phyloP scores from a whole-genome alignment of 1,140 invertebrate genomes.

The Drosophila saltans region DNA sequence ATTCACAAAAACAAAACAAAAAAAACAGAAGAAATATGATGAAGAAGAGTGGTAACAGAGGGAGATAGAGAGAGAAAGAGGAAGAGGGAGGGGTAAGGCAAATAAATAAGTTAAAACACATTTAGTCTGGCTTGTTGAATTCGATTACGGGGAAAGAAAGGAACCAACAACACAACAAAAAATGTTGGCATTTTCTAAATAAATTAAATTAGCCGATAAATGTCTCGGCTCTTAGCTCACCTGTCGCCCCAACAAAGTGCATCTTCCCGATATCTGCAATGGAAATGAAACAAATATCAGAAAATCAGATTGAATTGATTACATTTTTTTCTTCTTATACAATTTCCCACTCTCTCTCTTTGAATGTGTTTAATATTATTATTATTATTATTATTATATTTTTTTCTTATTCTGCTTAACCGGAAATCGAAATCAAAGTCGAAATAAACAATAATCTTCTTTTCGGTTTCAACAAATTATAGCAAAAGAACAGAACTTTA shows the following conservation, averaged over 20 bases:
- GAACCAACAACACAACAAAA: constrained; percentile 34
- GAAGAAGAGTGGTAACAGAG: constrained; percentile 8
- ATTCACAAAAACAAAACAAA: constrained; percentile 64
- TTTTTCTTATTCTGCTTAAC: constrained; percentile 12
- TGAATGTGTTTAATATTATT: constrained; percentile 1
- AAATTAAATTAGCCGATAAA: constrained; percentile 83
- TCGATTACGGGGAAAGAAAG: constrained; percentile 54
- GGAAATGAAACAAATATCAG: constrained; percentile 58
- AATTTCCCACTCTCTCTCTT: constrained; percentile 25
- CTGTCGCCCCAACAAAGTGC: constrained; percentile 91
- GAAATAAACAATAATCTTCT: constrained; percentile 71
- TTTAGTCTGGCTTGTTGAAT: constrained; percentile 69
- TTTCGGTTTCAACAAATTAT: constrained; percentile 49
- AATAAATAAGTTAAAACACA: constrained; percentile 37
- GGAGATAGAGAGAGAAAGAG: constrained; percentile 34
- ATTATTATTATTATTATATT: no score
- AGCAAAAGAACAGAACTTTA: constrained; percentile 56
- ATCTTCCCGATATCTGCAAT: constrained; percentile 89
- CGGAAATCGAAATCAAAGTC: constrained; percentile 46
- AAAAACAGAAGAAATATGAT: constrained; percentile 34
- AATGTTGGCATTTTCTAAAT: constrained; percentile 76
- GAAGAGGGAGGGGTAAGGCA: constrained; percentile 11
- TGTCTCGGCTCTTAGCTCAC: constrained; percentile 84
- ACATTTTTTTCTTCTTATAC: background rate
- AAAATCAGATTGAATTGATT: background rate